Evolutionary conservation across 2,888 invertebrate genomes (phyloP), one percentile per base, ranked within the genome.

Genomic region (Thumatha senex): DNA sequence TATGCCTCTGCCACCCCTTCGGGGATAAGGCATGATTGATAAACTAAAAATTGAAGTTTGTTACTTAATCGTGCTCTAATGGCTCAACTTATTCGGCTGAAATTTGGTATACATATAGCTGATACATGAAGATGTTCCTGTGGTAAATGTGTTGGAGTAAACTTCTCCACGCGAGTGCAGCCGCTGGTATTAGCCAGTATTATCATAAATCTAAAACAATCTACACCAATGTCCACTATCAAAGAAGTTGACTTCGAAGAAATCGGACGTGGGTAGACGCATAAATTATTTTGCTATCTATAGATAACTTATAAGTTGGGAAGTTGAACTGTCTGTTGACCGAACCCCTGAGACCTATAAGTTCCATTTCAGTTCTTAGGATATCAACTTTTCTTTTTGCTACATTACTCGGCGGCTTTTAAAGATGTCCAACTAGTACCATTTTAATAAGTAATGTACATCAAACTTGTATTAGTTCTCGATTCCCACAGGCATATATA

Each of bases 241-340:
- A 14, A 8, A 36, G 13, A 24, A 13, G 9, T 36, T n/a, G n/a
- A n/a, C n/a, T n/a, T 36, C 9, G 14, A 10, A 36, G 36, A 12
- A 36, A 36, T 14, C 14, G 7, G 39, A 15, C 15, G 10, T 39
- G 10, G 39, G 14, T 12, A 43, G 34, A 3, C 24, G 7, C 24
- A 67, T 63, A 67, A 67, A 64, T 66, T 58, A 56, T 39, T 43
- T 33, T 10, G 34, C 35, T 64, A 64, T 65, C 65, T 57, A 36
- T 31, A 24, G 2, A 24, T 2, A n/a, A n/a, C n/a, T n/a, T n/a
- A 31, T 57, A 48, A 67, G 45, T 54, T 41, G 7, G 5, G 4
- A 66, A 66, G 30, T 66, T 66, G 51, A 58, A 58, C 48, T 55
- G 42, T 43, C 51, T 51, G 46, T 13, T 34, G 40, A 46, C 41